These are phyloP conservation scores for Rhagonycha lutea DNA, from an alignment of 2,888 invertebrate genomes.

Conservation along the genomic window DNA sequence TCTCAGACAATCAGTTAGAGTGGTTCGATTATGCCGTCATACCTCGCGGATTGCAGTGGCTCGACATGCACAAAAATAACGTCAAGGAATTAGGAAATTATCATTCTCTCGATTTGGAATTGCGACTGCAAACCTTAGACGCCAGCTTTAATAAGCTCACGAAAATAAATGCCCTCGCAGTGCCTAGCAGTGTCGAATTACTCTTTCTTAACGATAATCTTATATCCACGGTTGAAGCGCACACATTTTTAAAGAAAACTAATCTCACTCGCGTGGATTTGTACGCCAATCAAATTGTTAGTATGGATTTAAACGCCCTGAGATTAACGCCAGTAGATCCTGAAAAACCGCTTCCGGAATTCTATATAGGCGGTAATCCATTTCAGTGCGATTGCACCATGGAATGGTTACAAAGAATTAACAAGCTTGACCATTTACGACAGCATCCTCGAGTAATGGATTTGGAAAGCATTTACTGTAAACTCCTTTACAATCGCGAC, in stretches of 20 bases:
- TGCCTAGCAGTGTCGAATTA: slow-evolving; percentile 84
- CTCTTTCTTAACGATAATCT: slow-evolving; percentile 89
- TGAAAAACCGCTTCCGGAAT: slow-evolving; percentile 79
- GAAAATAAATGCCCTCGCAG: slow-evolving; percentile 73
- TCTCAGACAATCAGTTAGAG: slow-evolving; percentile 86
- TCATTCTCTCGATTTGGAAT: slow-evolving; percentile 69
- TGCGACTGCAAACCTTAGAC: slow-evolving; percentile 81
- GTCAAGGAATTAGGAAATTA: slow-evolving; percentile 79
- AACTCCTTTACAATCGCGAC: slow-evolving; percentile 82
- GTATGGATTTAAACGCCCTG: slow-evolving; percentile 87
- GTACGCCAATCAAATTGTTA: slow-evolving; percentile 89
- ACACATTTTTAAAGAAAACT: slow-evolving; percentile 85
- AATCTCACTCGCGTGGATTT: slow-evolving; percentile 90
- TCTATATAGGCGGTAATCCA: slow-evolving; percentile 92
- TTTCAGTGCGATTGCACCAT: slow-evolving; percentile 94
- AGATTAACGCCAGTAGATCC: slow-evolving; percentile 80
- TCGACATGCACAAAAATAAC: slow-evolving; percentile 88
- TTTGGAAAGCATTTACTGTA: slow-evolving; percentile 86
- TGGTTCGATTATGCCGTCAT: slow-evolving; percentile 88
- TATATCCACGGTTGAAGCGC: slow-evolving; percentile 82
- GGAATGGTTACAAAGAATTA: slow-evolving; percentile 93
- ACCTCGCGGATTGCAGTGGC: slow-evolving; percentile 81
- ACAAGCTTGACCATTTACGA: slow-evolving; percentile 78
- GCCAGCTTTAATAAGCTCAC: slow-evolving; percentile 89
- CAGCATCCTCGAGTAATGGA: slow-evolving; percentile 92